Conservation (phyloP, 1,140 invertebrate genomes). For the Apis cerana region DNA sequence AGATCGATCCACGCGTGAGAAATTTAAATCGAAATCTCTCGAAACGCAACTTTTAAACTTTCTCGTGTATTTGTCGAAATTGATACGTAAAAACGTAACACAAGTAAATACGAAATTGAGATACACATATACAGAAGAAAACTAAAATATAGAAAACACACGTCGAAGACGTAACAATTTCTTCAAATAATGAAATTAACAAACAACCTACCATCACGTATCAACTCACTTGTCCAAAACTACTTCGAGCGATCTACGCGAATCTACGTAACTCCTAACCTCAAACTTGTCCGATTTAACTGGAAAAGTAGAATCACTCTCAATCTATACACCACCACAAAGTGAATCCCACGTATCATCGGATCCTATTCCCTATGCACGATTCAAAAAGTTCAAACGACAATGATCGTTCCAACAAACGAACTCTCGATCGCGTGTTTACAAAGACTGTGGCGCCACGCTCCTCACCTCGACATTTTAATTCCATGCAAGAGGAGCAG, state of each 20-base stretch:
- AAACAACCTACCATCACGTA: no score
- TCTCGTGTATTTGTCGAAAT: no score
- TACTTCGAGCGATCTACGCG: no score
- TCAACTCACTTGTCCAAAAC: no score
- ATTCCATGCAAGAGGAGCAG: not conserved
- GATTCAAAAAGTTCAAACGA: not conserved
- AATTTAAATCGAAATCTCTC: not conserved
- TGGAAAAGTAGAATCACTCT: not conserved
- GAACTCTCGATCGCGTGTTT: conserved; percentile 2
- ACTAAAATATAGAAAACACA: no score
- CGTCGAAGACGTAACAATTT: no score
- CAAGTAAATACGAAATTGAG: no score
- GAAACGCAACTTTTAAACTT: not conserved
- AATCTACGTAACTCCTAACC: no score
- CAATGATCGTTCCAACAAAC: conserved; percentile 6
- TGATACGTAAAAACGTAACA: no score
- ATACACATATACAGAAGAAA: not conserved
- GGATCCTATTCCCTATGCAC: not conserved
- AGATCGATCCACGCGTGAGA: conserved; percentile 25
- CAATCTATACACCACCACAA: not conserved
- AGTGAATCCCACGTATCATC: not conserved
- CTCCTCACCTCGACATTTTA: conserved; percentile 2
- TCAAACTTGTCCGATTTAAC: not conserved
- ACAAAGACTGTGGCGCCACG: not conserved
- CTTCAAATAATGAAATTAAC: no score